These are phyloP conservation scores for Rallus crepitans DNA, from an alignment of 2,797 vertebrate species.

Conservation along the genomic window DNA sequence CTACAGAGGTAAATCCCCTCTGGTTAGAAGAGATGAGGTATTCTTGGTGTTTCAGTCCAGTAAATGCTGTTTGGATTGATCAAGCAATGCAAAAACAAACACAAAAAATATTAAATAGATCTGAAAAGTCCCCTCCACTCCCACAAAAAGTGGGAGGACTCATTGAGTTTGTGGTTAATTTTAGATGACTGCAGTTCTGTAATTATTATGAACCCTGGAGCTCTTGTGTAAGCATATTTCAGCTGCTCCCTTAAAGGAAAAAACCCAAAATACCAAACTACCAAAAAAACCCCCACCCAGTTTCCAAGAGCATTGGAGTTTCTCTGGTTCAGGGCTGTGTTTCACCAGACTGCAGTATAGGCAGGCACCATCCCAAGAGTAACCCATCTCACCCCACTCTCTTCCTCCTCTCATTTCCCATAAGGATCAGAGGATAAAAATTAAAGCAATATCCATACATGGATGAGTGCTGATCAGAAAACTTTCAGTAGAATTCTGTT, in stretches of 20 bases:
- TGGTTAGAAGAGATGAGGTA: neutral
- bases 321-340: neutral
- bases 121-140: rapidly evolving
- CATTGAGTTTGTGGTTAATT: neutral
- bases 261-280: too few relatives aligned
- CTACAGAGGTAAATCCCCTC: neutral
- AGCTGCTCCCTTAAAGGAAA: neutral
- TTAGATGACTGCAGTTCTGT: neutral
- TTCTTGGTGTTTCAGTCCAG: neutral
- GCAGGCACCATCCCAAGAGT: too few relatives aligned
- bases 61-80: neutral
- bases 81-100: neutral
- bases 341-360: neutral
- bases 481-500: neutral
- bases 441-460: neutral
- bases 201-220: neutral
- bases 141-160: neutral
- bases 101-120: neutral
- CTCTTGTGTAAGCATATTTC: neutral
- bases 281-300: too few relatives aligned
- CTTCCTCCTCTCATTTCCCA: neutral
- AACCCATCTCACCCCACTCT: neutral
- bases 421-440: neutral
- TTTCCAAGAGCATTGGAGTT: neutral
- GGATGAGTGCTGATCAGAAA: neutral